Evolutionary conservation across 2,797 vertebrate genomes (phyloP).

Genomic region (Epinephelus malabaricus): DNA sequence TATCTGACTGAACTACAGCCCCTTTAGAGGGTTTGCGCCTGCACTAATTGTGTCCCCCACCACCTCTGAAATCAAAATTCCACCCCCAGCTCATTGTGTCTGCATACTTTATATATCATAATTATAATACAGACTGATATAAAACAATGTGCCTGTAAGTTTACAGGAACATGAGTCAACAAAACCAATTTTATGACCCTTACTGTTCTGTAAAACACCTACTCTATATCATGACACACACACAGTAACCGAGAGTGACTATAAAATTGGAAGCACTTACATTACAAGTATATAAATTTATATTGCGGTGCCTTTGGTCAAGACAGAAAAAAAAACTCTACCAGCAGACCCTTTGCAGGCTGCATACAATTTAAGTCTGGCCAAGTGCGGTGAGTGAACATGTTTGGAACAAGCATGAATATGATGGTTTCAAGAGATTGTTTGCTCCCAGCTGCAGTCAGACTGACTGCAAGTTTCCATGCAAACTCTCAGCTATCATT

Average conservation of each 20-base stretch:
- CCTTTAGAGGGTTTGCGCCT: too few relatives aligned
- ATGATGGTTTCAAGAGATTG: not conserved
- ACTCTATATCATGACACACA: not conserved
- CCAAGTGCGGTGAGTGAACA: not conserved
- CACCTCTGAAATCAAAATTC: too few relatives aligned
- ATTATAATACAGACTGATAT: not conserved
- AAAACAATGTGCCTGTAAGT: not conserved
- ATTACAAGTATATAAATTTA: conserved; percentile 9
- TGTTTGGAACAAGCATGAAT: conserved; percentile 7
- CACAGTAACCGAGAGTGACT: conserved; percentile 4
- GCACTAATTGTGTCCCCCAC: too few relatives aligned
- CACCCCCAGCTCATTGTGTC: too few relatives aligned
- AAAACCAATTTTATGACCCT: not conserved
- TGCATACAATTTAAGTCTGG: not conserved
- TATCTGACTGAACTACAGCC: too few relatives aligned
- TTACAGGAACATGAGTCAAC: conserved; percentile 1
- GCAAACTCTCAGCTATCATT: not conserved
- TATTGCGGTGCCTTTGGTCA: not conserved
- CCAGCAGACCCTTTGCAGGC: not conserved
- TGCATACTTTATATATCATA: not conserved
- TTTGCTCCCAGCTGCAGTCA: not conserved
- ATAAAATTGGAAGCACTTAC: conserved; percentile 5
- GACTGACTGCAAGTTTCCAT: not conserved
- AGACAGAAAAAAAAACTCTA: not conserved
- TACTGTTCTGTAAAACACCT: not conserved